Percentiles rank a stretch among this genome's conserved stretches.
phyloP scores from a whole-genome alignment of 1,140 invertebrate genomes.

The Pseudomyrmex pallidus region DNA sequence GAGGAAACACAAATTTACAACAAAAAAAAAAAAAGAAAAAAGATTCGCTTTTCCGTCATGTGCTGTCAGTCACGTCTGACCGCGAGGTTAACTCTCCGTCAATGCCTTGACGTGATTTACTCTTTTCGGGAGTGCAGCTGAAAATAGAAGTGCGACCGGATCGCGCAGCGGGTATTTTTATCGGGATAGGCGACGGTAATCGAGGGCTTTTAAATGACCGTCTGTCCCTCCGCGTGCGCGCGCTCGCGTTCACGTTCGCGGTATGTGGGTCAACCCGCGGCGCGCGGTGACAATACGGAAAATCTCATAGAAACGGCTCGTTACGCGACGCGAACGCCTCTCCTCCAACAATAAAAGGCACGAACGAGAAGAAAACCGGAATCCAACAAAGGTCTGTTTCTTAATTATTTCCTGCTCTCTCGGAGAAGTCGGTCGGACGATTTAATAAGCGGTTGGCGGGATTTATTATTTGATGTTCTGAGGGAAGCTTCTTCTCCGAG shows the following conservation, averaged over 20 bases:
- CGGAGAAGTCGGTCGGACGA: not conserved
- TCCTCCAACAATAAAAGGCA: not conserved
- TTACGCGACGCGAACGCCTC: not conserved
- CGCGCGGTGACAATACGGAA: conserved; percentile 35
- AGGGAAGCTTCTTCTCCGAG: conserved; percentile 1
- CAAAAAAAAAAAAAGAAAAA: conserved; percentile 19
- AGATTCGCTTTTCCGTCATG: conserved; percentile 51
- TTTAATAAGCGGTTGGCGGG: conserved; percentile 25
- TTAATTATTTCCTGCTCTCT: conserved; percentile 35
- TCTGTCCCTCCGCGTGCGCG: not conserved
- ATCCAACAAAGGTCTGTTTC: conserved; percentile 43
- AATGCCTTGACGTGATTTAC: conserved; percentile 51
- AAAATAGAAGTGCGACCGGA: conserved; percentile 43
- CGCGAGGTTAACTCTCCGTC: conserved; percentile 12
- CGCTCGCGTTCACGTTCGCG: conserved; percentile 4
- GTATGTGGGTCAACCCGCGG: conserved; percentile 34
- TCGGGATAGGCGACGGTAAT: conserved; percentile 48
- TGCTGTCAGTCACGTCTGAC: conserved; percentile 52
- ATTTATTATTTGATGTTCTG: conserved; percentile 10
- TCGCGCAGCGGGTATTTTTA: conserved; percentile 37
- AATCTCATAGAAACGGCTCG: conserved; percentile 47
- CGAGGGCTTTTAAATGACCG: conserved; percentile 54
- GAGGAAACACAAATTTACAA: not conserved
- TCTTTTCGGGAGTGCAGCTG: conserved; percentile 22
- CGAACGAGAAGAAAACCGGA: not conserved